Conservation (phyloP, 2,888 invertebrate genomes). For the Cyclophora albipunctata region DNA sequence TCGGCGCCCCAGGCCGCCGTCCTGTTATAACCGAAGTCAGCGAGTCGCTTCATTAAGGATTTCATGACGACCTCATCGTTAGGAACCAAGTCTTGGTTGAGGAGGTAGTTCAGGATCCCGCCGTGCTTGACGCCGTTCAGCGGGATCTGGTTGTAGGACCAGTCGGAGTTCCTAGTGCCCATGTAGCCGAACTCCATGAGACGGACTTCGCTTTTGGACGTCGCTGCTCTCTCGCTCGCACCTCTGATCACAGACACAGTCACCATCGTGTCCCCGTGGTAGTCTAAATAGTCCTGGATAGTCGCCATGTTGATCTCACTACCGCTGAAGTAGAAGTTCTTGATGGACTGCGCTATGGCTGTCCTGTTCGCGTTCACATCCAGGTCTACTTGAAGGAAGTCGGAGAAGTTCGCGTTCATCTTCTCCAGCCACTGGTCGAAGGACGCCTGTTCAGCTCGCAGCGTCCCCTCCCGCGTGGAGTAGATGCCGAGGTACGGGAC, state of each 20-base stretch:
- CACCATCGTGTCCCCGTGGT: slow-evolving; percentile 52
- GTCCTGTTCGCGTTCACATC: slow-evolving; percentile 31
- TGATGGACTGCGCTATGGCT: slow-evolving; percentile 29
- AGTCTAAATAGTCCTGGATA: slow-evolving; percentile 54
- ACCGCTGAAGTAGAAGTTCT: slow-evolving; percentile 45
- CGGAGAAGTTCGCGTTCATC: slow-evolving; percentile 51
- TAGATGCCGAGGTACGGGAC: slow-evolving; percentile 54
- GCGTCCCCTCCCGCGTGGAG: slow-evolving; percentile 53
- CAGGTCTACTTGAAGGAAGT: slow-evolving; percentile 53
- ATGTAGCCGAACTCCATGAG: slow-evolving; percentile 49
- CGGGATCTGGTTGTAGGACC: slow-evolving; percentile 43
- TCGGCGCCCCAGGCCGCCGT: slow-evolving; percentile 4
- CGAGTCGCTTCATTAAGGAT: slow-evolving; percentile 35
- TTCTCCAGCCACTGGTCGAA: slow-evolving; percentile 35
- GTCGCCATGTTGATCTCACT: slow-evolving; percentile 36
- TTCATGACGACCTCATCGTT: slow-evolving; percentile 28
- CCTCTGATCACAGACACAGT: slow-evolving; percentile 46
- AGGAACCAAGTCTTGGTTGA: slow-evolving; percentile 40
- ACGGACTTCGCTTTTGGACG: slow-evolving; percentile 39
- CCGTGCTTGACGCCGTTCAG: slow-evolving; percentile 53
- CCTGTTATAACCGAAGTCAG: slow-evolving; percentile 36
- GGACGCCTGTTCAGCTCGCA: slow-evolving; percentile 43
- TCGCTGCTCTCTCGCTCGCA: slow-evolving; percentile 42
- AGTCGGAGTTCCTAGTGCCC: slow-evolving; percentile 46
- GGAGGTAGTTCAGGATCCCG: slow-evolving; percentile 48